phyloP scores from a whole-genome alignment of 2,797 vertebrate species.

The Taenioides sp. region DNA sequence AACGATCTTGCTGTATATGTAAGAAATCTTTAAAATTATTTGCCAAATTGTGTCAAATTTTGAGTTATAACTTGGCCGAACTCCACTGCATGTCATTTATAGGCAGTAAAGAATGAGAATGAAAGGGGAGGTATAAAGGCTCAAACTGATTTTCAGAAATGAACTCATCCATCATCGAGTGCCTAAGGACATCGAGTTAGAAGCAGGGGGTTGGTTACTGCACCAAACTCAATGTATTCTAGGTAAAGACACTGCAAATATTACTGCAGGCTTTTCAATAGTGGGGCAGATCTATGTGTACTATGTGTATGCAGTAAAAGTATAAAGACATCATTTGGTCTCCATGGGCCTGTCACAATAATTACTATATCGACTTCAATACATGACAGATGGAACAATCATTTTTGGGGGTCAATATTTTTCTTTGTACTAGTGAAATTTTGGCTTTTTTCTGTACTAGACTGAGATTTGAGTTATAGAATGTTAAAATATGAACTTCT shows the following conservation, averaged over 20 bases:
- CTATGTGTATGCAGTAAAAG: background rate
- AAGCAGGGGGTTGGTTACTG: conserved; percentile 1
- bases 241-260: background rate
- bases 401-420: too few relatives aligned
- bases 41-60: background rate
- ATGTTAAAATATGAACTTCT: too few relatives aligned
- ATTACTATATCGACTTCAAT: too few relatives aligned
- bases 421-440: too few relatives aligned
- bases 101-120: background rate
- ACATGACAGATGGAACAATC: too few relatives aligned
- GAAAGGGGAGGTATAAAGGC: background rate
- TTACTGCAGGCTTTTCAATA: background rate
- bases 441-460: too few relatives aligned
- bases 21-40: background rate
- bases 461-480: too few relatives aligned
- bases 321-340: background rate
- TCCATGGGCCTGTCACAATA: too few relatives aligned
- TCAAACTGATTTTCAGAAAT: conserved; percentile 5
- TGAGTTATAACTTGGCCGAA: background rate
- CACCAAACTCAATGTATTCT: background rate
- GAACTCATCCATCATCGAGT: conserved; percentile 5
- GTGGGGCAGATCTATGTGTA: background rate
- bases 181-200: background rate
- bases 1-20: background rate
- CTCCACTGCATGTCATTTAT: background rate